A percentile compares a stretch with the other conserved stretches of the same genome.
Conservation (phyloP, 1,140 invertebrate genomes). For the Neuroterus valhalla region DNA sequence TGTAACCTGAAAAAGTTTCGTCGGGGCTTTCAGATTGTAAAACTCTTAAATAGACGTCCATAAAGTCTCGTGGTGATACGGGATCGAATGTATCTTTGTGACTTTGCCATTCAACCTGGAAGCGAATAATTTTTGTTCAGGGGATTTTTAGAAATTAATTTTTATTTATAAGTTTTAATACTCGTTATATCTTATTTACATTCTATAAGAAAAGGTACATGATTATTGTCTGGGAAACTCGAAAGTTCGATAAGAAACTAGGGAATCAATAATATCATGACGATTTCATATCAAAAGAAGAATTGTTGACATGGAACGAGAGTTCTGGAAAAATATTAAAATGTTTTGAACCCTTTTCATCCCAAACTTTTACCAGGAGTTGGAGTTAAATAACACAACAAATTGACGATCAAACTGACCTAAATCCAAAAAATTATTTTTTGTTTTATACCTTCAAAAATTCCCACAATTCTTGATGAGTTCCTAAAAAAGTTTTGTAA, state of each 20-base stretch:
- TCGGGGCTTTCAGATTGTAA: conserved; percentile 72
- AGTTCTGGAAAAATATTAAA: no score
- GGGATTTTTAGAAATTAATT: background rate
- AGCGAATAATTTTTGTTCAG: background rate
- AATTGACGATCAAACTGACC: background rate
- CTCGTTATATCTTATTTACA: no score
- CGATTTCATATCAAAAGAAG: no score
- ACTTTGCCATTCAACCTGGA: conserved; percentile 80
- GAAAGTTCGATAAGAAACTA: no score
- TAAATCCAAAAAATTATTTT: background rate
- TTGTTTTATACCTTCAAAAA: conserved; percentile 77
- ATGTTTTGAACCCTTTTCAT: no score
- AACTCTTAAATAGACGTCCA: conserved; percentile 87
- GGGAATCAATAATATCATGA: no score
- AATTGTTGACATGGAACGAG: no score
- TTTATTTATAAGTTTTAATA: background rate
- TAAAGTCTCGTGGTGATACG: conserved; percentile 84
- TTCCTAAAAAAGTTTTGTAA: conserved; percentile 83
- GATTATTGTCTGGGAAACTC: no score
- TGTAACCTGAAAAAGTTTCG: conserved; percentile 69
- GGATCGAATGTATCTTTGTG: conserved; percentile 82
- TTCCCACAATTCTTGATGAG: conserved; percentile 82
- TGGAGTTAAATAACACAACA: background rate
- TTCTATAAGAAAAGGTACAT: no score
- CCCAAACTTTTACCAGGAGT: no score